These are phyloP conservation scores for Paradoxurus hermaphroditus DNA, from an alignment of 2,113 vertebrate genomes.

Conservation along the genomic window DNA sequence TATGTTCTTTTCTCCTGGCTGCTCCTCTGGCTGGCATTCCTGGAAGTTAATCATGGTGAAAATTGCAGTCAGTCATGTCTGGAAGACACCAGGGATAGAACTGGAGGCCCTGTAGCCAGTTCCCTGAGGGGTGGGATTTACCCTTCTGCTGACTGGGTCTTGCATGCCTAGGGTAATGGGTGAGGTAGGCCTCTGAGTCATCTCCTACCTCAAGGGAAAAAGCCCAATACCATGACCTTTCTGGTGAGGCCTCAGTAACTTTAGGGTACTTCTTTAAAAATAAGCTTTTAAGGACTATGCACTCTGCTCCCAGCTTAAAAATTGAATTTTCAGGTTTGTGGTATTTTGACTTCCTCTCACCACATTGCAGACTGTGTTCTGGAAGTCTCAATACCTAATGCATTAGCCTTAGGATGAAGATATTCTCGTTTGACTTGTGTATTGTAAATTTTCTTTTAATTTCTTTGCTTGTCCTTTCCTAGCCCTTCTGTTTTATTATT, in stretches of 20 bases:
- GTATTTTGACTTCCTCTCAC: conserved; percentile 60
- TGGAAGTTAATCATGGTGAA: conserved; percentile 86
- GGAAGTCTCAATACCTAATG: conserved; percentile 75
- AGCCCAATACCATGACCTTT: background rate
- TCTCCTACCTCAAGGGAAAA: conserved; percentile 21
- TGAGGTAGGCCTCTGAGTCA: conserved; percentile 26
- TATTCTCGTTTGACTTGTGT: conserved; percentile 73
- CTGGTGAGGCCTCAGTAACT: background rate
- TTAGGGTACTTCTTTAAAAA: conserved; percentile 46
- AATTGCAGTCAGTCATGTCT: conserved; percentile 82
- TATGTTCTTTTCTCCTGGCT: conserved; percentile 48
- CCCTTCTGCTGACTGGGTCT: background rate
- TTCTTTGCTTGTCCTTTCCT: conserved; percentile 72
- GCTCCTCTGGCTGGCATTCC: conserved; percentile 79
- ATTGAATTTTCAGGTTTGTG: conserved; percentile 79
- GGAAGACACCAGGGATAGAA: conserved; percentile 78
- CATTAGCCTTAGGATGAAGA: conserved; percentile 73
- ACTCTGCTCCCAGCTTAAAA: conserved; percentile 56
- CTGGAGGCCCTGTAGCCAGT: conserved; percentile 66
- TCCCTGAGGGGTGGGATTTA: conserved; percentile 5
- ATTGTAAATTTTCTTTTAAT: conserved; percentile 78
- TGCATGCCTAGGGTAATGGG: background rate
- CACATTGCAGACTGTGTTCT: conserved; percentile 44
- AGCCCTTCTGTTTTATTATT: conserved; percentile 45
- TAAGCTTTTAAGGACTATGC: conserved; percentile 65